These are phyloP conservation scores for Hybos culiciformis DNA, from an alignment of 2,888 invertebrate species.

Conservation along the genomic window DNA sequence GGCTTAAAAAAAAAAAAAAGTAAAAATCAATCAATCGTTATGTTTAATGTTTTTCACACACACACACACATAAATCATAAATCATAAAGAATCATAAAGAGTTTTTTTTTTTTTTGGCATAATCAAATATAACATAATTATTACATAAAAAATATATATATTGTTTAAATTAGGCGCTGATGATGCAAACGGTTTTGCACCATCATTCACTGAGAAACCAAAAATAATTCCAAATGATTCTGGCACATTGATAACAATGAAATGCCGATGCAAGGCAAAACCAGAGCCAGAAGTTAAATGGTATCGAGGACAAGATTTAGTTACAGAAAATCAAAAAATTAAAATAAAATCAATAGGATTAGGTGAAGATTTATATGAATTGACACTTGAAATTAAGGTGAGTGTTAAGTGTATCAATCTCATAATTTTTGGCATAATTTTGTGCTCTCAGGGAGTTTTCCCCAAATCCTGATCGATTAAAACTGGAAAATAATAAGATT, in stretches of 20 bases:
- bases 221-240: slow-evolving; percentile 97
- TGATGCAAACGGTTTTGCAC: slow-evolving; percentile 79
- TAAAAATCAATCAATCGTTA: no score
- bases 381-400: slow-evolving; percentile 66
- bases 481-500: no score
- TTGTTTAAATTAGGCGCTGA: slow-evolving; percentile 59
- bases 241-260: slow-evolving; percentile 93
- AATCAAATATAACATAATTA: neutral
- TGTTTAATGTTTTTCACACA: slow-evolving; percentile 2
- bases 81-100: neutral
- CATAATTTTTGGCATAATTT: neutral
- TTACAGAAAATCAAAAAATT: slow-evolving; percentile 74
- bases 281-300: slow-evolving; percentile 91
- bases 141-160: slow-evolving; percentile 13
- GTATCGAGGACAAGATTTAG: slow-evolving; percentile 80
- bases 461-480: no score
- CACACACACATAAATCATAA: slow-evolving; percentile 4
- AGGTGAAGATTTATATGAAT: slow-evolving; percentile 76
- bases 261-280: slow-evolving; percentile 89
- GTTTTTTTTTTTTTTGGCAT: neutral
- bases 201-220: slow-evolving; percentile 96
- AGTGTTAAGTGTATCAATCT: slow-evolving; percentile 9
- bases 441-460: no score
- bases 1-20: no score
- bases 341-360: slow-evolving; percentile 62